Base-by-base conservation (phyloP, 2,888 invertebrate genomes). In the Octonoba sinensis region DNA sequence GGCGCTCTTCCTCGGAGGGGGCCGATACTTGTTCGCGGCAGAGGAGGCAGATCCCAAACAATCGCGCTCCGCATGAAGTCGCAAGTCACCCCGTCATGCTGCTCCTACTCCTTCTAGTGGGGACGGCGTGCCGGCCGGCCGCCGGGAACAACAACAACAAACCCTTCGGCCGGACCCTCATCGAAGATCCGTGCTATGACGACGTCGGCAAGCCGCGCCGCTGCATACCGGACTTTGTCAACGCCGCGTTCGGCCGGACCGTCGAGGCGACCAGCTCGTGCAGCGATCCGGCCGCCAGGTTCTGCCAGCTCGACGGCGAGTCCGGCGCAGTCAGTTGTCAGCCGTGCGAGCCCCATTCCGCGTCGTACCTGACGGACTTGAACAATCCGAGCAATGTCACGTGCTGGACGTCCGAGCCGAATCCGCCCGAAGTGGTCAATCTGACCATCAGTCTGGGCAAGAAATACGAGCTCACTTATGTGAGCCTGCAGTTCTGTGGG, bases 161-260 rank as follows among this genome's bases (percentile, higher is more conserved):
- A 36, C 15, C 36, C 46, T 44, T 51, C 36, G 65, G 71, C 6
- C 24, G 22, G 51, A 27, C 46, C n/a, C 67, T 54, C 44, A 54
- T 79, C 82, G 67, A 73, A 18, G 76, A 91, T 75, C 83, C 91
- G 76, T 96, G 96, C 4, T 97, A 97, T 90, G 95, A 95, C 89
- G 94, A 95, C 88, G 94, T 95, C 74, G 86, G 89, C 85, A 93
- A 94, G 86, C 93, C 95, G 18, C 92, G 93, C 72, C 92, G 94
- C 86, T 99, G 99, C 90, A 95, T 97, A 87, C 98, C 99, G 16
- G 98, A 99, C 89, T 99, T 99, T 89, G 98, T 98, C 78, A 99
- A 99, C 90, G 97, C 97, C 54, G 99, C 99, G 49, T 99, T 96
- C 90, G 96, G 95, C 15, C 93, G 94, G 62, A 92, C 94, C 60